Evolutionary conservation across 2,797 vertebrate species (phyloP).

Genomic region (Poeciliopsis gracilis): DNA sequence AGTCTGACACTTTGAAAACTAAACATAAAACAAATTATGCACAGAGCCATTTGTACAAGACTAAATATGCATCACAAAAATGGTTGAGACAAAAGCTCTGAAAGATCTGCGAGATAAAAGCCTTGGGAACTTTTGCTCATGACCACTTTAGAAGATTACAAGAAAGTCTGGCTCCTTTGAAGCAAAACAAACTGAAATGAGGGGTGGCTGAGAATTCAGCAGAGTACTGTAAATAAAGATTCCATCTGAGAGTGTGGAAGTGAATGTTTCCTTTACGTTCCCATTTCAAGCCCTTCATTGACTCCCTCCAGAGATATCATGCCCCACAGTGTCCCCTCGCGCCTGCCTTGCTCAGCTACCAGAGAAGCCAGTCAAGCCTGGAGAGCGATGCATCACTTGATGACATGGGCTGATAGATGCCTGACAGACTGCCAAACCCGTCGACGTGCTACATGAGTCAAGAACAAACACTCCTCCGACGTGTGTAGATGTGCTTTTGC

Average conservation of each 20-base stretch:
- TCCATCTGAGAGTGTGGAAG: background rate
- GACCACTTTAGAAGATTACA: slow-evolving; percentile 25
- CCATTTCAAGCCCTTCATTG: slow-evolving; percentile 3
- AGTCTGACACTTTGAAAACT: background rate
- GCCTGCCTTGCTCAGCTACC: slow-evolving; percentile 30
- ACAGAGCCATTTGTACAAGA: background rate
- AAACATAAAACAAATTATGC: background rate
- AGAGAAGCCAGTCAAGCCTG: slow-evolving; percentile 32
- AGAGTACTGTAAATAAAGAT: slow-evolving; percentile 22
- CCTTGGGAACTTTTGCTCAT: background rate
- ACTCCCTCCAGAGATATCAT: slow-evolving; percentile 9
- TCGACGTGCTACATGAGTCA: slow-evolving; percentile 63
- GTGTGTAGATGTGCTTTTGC: slow-evolving; percentile 46
- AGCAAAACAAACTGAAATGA: slow-evolving; percentile 17
- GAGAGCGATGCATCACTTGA: slow-evolving; percentile 50
- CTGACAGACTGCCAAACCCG: slow-evolving; percentile 59
- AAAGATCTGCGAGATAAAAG: background rate
- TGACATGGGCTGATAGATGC: slow-evolving; percentile 63
- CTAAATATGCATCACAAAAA: background rate
- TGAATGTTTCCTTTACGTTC: slow-evolving; percentile 14
- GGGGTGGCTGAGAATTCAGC: background rate
- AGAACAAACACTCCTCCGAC: slow-evolving; percentile 65
- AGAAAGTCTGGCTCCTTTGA: background rate
- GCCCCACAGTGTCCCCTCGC: slow-evolving; percentile 9
- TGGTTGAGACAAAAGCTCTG: background rate